phyloP scores from a whole-genome alignment of 2,113 vertebrate species.

The Paedocypris sp. region DNA sequence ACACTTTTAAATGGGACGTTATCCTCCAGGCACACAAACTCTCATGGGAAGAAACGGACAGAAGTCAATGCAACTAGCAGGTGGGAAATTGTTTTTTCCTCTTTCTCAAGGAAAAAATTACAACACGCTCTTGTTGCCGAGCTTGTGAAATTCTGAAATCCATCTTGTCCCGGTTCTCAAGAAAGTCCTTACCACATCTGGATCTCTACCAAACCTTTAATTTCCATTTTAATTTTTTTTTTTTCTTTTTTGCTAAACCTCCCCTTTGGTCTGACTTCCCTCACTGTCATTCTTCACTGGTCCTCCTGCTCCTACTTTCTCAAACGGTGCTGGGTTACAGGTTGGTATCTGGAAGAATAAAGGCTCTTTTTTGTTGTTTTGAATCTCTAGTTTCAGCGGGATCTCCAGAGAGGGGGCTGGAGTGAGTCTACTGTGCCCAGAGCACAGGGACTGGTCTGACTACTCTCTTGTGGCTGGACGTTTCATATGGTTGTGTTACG shows the following conservation, averaged over 20 bases:
- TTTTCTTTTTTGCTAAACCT: constrained; percentile 34
- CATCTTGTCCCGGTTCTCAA: not conserved
- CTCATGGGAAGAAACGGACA: not conserved
- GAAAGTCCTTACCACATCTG: not conserved
- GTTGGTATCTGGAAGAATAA: constrained; percentile 65
- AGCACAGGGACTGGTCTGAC: constrained; percentile 50
- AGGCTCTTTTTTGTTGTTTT: constrained; percentile 60
- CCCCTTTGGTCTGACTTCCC: constrained; percentile 32
- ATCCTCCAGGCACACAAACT: not conserved
- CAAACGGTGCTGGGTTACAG: constrained; percentile 57
- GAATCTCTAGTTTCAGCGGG: constrained; percentile 53
- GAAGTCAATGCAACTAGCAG: not conserved
- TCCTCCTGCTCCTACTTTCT: constrained; percentile 28
- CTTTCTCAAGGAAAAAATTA: not conserved
- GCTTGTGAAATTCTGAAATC: not conserved
- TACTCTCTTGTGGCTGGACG: constrained; percentile 46
- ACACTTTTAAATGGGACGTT: not conserved
- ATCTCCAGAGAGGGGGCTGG: constrained; percentile 52
- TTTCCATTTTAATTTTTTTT: no score
- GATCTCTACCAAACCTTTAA: constrained; percentile 40
- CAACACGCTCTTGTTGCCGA: not conserved
- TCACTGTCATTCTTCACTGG: constrained; percentile 45
- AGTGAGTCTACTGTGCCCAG: constrained; percentile 42
- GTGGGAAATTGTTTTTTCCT: not conserved
- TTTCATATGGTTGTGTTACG: constrained; percentile 32